phyloP scores from a whole-genome alignment of 2,888 invertebrate genomes.

The Cremastobaeus sp. region DNA sequence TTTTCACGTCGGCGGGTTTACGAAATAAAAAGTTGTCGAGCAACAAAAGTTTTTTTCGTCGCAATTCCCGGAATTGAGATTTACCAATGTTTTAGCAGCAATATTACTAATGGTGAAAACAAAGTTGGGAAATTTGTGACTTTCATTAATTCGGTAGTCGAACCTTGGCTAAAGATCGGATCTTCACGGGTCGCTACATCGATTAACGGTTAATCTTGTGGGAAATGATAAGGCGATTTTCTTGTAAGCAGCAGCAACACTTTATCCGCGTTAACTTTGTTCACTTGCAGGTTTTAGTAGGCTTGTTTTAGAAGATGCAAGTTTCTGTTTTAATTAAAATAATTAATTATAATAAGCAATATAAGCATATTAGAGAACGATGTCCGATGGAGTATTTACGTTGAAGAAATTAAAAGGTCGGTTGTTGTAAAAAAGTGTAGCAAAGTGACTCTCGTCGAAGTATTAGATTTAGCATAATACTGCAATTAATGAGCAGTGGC shows the following conservation, averaged over 20 bases:
- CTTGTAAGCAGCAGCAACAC: constrained; percentile 46
- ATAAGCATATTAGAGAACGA: constrained; percentile 20
- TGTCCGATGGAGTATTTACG: constrained; percentile 40
- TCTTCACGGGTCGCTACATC: constrained; percentile 62
- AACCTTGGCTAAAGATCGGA: constrained; percentile 54
- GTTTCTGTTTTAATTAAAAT: constrained; percentile 58
- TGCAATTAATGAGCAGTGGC: no score
- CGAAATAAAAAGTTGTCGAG: no score
- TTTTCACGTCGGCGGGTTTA: no score
- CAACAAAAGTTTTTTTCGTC: not conserved
- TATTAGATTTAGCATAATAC: no score
- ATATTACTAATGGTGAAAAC: constrained; percentile 58
- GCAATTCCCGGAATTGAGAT: constrained; percentile 26
- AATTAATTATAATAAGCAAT: constrained; percentile 55
- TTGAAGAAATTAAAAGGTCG: constrained; percentile 29
- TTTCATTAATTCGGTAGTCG: constrained; percentile 57
- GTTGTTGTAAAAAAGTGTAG: no score
- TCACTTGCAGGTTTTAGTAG: constrained; percentile 44
- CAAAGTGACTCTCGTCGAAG: no score
- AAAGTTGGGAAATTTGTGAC: constrained; percentile 55
- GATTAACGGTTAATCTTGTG: constrained; percentile 62
- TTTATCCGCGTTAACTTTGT: constrained; percentile 59
- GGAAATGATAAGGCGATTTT: constrained; percentile 61
- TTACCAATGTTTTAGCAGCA: constrained; percentile 34
- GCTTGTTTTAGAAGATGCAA: constrained; percentile 30